phyloP scores from a whole-genome alignment of 2,797 vertebrate species.

The Delichon dasypus region DNA sequence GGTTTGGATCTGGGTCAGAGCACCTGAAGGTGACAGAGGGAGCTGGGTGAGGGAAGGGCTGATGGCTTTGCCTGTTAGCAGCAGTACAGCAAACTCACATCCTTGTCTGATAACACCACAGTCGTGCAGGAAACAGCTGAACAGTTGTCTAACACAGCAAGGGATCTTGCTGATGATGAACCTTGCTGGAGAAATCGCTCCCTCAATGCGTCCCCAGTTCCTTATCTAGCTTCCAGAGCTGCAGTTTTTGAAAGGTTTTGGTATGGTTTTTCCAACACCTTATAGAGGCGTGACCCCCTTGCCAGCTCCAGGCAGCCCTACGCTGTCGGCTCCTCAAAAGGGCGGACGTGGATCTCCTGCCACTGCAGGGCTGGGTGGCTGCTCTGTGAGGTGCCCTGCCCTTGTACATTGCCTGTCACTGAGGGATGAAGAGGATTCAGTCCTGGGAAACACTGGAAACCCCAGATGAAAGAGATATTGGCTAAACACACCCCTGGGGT shows the following conservation, averaged over 20 bases:
- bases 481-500: neutral
- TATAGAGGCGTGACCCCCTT: rapidly evolving
- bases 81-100: neutral
- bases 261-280: neutral
- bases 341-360: neutral
- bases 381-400: neutral
- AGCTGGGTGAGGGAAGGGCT: neutral
- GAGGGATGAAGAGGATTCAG: rapidly evolving
- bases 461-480: neutral
- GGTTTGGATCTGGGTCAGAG: neutral
- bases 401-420: rapidly evolving
- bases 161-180: neutral
- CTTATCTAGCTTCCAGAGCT: neutral
- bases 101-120: neutral
- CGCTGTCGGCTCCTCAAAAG: rapidly evolving
- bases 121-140: neutral
- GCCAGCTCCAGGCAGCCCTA: rapidly evolving
- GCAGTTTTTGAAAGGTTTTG: neutral
- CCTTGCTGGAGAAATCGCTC: neutral
- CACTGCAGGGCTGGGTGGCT: rapidly evolving
- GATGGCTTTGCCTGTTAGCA: neutral
- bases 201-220: neutral
- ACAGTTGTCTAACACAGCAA: slow-evolving; percentile 26
- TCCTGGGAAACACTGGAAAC: neutral
- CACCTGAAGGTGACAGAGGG: neutral